Base-by-base conservation (phyloP, 1,140 invertebrate genomes). In the Pseudomyrmex flavicornis region DNA sequence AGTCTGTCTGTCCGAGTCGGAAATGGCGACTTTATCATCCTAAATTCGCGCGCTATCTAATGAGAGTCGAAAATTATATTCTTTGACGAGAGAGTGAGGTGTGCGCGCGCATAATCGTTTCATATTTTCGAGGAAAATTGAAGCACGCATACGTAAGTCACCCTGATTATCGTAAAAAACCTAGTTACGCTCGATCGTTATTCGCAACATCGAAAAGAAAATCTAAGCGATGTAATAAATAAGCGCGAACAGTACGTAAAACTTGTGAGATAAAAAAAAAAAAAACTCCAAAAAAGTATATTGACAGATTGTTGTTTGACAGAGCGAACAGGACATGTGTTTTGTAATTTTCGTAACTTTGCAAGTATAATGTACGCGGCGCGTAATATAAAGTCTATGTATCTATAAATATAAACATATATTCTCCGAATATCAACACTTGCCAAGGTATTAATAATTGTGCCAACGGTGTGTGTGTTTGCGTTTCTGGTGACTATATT, bases 21-120 rank as follows among this genome's bases (percentile, higher is more conserved):
- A 72, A 80, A 80, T 59, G 76, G 76, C 56, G 76, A 80, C 76
- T 70, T 80, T 80, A 80, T 80, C 76, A 72, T 80, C 46, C 66
- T 59, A 80, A 80, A 80, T 80, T 80, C 52, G 54, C 52, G 54
- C 15, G 54, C 46, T 59, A 80, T 70, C 66, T 80, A 80, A 80
- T 80, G 76, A 80, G 66, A 70, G 44, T 70, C 54, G 56, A 80
- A 80, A 80, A 80, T 80, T 80, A 72, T 72, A 72, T 80, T 70
- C 44, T 59, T 80, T 80, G 20, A 72, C 66, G 44, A 61, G 44
- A 70, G 35, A 35, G 35, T 5, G 35, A 35, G 7, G 0, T 35
- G 0, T 35, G 1, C 35, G 35, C 12, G 48, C 54, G 54, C 46
- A 48, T 59, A 62, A 62, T 48, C 20, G 35, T 79, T 54, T 54